Evolutionary conservation across 2,113 vertebrate species (phyloP), one percentile per base, ranked within the genome.

Genomic region (Ardeotis arabs): DNA sequence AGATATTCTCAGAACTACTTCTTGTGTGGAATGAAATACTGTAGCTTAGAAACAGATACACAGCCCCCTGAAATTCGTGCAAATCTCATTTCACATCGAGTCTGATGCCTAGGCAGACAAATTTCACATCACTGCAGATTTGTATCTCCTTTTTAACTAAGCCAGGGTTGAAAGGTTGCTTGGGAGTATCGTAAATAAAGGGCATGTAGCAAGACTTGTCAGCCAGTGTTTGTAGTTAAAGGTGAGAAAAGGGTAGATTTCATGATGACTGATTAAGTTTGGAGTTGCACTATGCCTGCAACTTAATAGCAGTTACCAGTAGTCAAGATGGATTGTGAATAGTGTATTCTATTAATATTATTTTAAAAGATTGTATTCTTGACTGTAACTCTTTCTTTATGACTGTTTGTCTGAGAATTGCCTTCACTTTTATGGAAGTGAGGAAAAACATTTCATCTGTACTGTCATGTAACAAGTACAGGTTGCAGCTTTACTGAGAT

Each of bases 181-280:
- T 77, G 35, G 67, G 37, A 75, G 25, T 77, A 29, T 21, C 56
- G 45, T 88, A 87, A 91, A 64, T 70, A 72, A 92, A 94, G 45
- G 63, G 13, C 49, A 63, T 0, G 0, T 8, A 87, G 63, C 27
- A 91, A 91, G 84, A 90, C n/a, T 59, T 87, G 95, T 90, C 59
- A 75, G 73, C 37, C 39, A 19, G 8, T 35, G n/a, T 47, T 81
- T 1, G 0, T 53, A 68, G 49, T 56, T 93, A 84, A 89, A 92
- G 76, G 96, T 84, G 90, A 90, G 66, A 67, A 87, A 72, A 91
- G 87, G 37, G 50, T 59, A 85, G 28, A 4, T 73, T 93, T 93
- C 76, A 10, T 49, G 60, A 55, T 67, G 83, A 69, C 45, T 63
- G 63, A 67, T 92, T 55, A 87, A 73, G 50, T 80, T 83, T 85